phyloP scores from a whole-genome alignment of 2,797 vertebrate genomes.

The Dallia pectoralis region DNA sequence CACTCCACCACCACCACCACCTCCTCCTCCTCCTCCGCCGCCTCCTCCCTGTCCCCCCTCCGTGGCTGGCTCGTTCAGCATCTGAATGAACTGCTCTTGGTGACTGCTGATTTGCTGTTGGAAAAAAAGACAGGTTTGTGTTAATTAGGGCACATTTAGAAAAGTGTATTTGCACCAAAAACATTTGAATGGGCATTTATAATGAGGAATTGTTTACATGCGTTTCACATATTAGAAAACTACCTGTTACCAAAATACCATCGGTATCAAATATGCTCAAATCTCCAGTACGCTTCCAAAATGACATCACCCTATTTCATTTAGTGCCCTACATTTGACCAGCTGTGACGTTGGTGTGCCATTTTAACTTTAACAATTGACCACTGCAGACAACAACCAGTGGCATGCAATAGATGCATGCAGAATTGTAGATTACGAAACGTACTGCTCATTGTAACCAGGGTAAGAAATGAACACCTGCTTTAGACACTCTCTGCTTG shows the following conservation, averaged over 20 bases:
- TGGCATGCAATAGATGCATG: not conserved
- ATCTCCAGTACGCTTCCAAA: not conserved
- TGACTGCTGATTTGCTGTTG: slow-evolving; percentile 91
- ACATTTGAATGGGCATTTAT: not conserved
- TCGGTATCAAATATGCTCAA: too few relatives aligned
- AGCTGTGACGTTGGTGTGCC: too few relatives aligned
- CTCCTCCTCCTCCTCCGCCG: slow-evolving; percentile 53
- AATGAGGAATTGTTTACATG: not conserved
- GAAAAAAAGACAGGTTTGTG: not conserved
- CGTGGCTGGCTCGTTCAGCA: slow-evolving; percentile 91
- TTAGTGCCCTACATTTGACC: not conserved
- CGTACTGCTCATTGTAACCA: not conserved
- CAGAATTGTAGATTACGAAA: not conserved
- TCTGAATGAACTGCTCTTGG: slow-evolving; percentile 97
- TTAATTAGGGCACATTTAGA: slow-evolving; percentile 4
- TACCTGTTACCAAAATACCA: too few relatives aligned
- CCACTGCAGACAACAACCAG: too few relatives aligned
- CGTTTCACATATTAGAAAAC: too few relatives aligned
- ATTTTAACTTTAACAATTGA: too few relatives aligned
- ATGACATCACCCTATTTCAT: not conserved
- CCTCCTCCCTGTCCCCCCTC: slow-evolving; percentile 78
- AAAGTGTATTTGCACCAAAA: not conserved
- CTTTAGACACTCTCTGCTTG: too few relatives aligned
- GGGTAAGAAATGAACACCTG: not conserved
- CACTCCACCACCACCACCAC: slow-evolving; percentile 65